Conservation (phyloP, 2,888 invertebrate species). For the Pinctada fucata region DNA sequence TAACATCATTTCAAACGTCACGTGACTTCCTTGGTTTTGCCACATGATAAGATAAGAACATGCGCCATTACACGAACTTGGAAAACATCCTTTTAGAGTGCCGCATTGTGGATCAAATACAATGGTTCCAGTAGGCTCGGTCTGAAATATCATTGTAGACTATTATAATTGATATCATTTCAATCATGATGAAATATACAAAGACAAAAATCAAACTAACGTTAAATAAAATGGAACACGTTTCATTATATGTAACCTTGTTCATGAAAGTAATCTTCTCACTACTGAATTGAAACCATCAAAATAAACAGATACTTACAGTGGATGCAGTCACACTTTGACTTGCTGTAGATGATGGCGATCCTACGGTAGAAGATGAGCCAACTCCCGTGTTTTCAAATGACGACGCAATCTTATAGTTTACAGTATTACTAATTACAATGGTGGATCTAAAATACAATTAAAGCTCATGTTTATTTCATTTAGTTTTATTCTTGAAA, state of each 20-base stretch:
- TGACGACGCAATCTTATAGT: neutral
- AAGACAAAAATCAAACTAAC: neutral
- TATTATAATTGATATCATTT: no score
- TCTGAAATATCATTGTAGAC: no score
- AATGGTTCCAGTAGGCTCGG: neutral
- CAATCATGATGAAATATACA: no score
- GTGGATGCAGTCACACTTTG: no score
- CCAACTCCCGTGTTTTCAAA: neutral
- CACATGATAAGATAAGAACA: conserved; percentile 28
- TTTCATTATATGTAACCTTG: no score
- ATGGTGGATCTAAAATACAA: conserved; percentile 1
- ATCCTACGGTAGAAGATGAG: neutral
- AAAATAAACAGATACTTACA: no score
- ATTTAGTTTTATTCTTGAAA: no score
- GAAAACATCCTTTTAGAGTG: conserved; percentile 25
- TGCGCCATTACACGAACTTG: conserved; percentile 3
- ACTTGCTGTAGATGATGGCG: neutral
- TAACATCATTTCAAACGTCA: conserved; percentile 20
- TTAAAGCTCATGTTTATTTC: no score
- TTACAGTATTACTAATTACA: neutral
- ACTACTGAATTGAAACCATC: no score
- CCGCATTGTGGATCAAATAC: conserved; percentile 23
- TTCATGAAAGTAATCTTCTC: no score
- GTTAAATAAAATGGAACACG: no score
- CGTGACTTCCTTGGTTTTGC: neutral